A percentile compares a stretch with the other conserved stretches of the same genome.
phyloP scores from a whole-genome alignment of 2,113 vertebrate genomes.

The Peucedramus taeniatus region DNA sequence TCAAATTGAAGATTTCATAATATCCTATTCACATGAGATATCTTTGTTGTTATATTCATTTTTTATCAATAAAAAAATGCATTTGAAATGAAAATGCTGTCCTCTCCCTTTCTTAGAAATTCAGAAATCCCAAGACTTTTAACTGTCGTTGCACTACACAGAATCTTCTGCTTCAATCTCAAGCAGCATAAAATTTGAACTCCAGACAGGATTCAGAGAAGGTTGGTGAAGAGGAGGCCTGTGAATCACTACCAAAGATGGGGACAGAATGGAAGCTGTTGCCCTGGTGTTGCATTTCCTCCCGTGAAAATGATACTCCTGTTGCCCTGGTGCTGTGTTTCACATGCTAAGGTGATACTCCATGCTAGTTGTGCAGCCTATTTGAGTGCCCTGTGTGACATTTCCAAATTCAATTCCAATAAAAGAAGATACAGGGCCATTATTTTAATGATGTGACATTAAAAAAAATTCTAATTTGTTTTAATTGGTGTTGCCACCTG shows the following conservation, averaged over 20 bases:
- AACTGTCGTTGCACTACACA: not conserved
- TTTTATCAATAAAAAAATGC: not conserved
- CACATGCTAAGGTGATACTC: not conserved
- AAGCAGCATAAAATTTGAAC: not conserved
- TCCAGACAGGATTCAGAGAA: not conserved
- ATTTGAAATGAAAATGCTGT: not conserved
- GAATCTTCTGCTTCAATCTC: not conserved
- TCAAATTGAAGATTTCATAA: not conserved
- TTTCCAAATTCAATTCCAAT: not conserved
- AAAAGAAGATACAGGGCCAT: not conserved
- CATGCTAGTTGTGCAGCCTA: not conserved
- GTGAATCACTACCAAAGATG: not conserved
- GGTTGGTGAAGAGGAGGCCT: not conserved
- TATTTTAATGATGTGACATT: not conserved
- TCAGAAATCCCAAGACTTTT: not conserved
- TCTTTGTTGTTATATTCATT: not conserved
- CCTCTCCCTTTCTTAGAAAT: not conserved
- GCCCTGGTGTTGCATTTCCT: not conserved
- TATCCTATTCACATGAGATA: not conserved
- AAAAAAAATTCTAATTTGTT: not conserved
- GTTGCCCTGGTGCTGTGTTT: conserved; percentile 2
- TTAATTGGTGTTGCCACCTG: not conserved
- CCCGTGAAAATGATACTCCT: not conserved
- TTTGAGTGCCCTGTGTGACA: fast-evolving
- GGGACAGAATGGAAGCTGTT: not conserved